Evolutionary conservation across 1,140 invertebrate species (phyloP), one percentile per base, ranked within the genome.

Genomic region (Penaeus indicus): DNA sequence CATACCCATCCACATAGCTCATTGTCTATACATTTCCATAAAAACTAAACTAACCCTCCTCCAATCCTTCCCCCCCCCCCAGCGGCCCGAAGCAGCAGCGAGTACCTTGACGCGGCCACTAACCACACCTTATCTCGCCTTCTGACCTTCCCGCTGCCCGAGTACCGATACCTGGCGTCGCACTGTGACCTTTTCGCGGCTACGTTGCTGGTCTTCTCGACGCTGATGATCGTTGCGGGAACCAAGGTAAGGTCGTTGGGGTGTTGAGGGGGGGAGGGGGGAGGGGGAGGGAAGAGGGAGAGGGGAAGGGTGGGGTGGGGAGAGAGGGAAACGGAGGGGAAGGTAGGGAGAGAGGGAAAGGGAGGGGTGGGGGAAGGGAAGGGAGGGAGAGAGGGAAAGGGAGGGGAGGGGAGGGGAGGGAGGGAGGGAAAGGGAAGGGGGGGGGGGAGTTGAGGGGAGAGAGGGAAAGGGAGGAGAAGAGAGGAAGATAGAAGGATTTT

Each of bases 131-230:
- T 86, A 61, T 61, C 72, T 13, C 72, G 63, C 7, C 61, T 62
- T 1, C 75, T 86, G n/a, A 32, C 27, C 18, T 27, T 62, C 22
- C 85, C 61, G 10, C 62, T 86, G 25, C 63, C 72, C n/a, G 88
- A 86, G 47, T 89, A 54, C 60, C 77, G 47, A 18, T 89, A 81
- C 88, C 77, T 89, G 64, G 67, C 84, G 4, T 69, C 88, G 18
- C 84, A 85, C 27, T 84, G 72, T 25, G 88, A 89, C 88, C 79
- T 89, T 42, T 54, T 86, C 32, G 88, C 88, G 2, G 83, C 67
- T 3, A 69, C 64, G 0, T 80, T 88, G 42, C 61, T 67, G 3
- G 22, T 83, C 27, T 27, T 88, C n/a, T 42, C 80, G 25, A 83
- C 80, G 7, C 25, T 88, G n/a, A 77, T 83, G 79, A 80, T 83